Percentiles rank a stretch among this genome's conserved stretches.
phyloP scores from a whole-genome alignment of 1,140 invertebrate species.

The Bradynema listronoti region DNA sequence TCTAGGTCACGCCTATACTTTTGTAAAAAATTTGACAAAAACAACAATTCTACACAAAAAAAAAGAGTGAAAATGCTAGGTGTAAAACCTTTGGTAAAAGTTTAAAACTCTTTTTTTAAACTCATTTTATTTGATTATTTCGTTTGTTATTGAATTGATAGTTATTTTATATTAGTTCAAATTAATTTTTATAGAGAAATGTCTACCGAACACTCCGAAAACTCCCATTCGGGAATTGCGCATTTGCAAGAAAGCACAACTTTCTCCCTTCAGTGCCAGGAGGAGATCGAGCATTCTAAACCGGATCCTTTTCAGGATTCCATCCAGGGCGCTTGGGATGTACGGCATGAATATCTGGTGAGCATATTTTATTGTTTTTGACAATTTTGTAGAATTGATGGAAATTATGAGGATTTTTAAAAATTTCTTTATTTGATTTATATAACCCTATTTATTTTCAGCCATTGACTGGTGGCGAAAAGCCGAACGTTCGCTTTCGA shows the following conservation, averaged over 20 bases:
- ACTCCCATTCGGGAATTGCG: too few species aligned
- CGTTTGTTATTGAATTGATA: neutral
- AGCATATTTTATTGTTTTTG: constrained; percentile 10
- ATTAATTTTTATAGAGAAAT: neutral
- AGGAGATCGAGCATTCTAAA: constrained; percentile 14
- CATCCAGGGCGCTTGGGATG: constrained; percentile 16
- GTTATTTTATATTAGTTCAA: neutral
- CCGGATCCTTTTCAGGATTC: constrained; percentile 25
- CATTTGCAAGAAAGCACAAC: neutral
- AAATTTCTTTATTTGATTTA: neutral
- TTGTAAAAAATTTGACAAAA: too few species aligned
- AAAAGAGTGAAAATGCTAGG: too few species aligned
- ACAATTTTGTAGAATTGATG: too few species aligned
- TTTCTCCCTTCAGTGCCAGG: constrained; percentile 11
- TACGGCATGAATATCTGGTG: constrained; percentile 25
- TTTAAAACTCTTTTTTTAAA: neutral
- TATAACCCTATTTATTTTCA: constrained; percentile 7
- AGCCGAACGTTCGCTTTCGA: constrained; percentile 22
- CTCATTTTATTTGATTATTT: neutral
- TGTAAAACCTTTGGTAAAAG: too few species aligned
- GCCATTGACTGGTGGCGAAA: constrained; percentile 7
- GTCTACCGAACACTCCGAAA: constrained; percentile 8
- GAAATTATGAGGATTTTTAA: too few species aligned
- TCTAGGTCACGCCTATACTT: too few species aligned
- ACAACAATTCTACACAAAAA: too few species aligned